phyloP scores from a whole-genome alignment of 2,113 vertebrate species.

The Pangasianodon hypophthalmus region DNA sequence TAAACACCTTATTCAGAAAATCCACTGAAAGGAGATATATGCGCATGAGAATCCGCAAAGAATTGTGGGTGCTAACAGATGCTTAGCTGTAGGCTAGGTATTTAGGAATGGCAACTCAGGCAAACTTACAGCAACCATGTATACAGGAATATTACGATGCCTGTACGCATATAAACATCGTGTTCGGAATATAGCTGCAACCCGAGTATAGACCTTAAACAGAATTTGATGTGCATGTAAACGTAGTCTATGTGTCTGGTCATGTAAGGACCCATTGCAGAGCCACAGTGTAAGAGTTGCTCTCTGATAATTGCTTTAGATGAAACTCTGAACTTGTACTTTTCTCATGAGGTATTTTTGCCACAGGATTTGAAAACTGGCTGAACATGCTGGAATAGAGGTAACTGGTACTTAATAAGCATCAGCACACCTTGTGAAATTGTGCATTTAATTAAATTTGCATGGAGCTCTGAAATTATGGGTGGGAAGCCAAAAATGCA shows the following conservation, averaged over 20 bases:
- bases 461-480: constrained; percentile 57
- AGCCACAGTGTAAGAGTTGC: background rate
- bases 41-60: too few species aligned
- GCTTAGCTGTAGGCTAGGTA: too few species aligned
- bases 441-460: constrained; percentile 70
- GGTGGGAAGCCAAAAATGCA: constrained; percentile 61
- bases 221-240: too few species aligned
- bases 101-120: too few species aligned
- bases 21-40: too few species aligned
- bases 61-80: too few species aligned
- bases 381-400: constrained; percentile 44
- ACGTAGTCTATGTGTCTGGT: background rate
- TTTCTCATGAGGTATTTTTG: constrained; percentile 22
- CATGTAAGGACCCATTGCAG: background rate
- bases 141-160: too few species aligned
- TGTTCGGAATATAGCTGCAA: too few species aligned
- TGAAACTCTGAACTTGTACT: constrained; percentile 2
- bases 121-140: too few species aligned
- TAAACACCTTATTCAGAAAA: too few species aligned
- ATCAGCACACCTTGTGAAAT: constrained; percentile 56
- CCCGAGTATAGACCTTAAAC: too few species aligned
- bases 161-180: too few species aligned
- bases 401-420: constrained; percentile 55
- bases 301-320: background rate
- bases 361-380: background rate